Conservation (phyloP, 2,888 invertebrate species). For the Eilema sororculum region DNA sequence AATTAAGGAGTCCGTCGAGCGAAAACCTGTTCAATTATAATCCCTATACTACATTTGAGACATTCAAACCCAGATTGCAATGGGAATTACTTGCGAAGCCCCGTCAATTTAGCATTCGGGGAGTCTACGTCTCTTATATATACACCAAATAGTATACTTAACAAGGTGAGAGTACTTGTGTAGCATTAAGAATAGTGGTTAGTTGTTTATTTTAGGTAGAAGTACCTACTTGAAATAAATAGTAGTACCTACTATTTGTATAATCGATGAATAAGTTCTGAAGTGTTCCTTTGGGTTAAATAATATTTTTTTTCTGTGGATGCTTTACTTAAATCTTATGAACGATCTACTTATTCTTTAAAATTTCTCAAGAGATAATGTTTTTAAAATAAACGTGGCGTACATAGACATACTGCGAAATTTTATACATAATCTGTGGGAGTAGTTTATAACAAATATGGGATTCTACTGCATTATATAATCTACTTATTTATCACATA, state of each 20-base stretch:
- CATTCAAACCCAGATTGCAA: conserved; percentile 50
- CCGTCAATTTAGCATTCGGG: conserved; percentile 28
- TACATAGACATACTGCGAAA: too few species aligned
- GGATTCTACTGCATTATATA: too few species aligned
- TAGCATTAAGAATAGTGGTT: neutral
- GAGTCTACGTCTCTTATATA: conserved; percentile 1
- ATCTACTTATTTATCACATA: too few species aligned
- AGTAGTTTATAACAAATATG: too few species aligned
- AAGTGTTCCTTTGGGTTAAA: too few species aligned
- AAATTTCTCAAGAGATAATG: too few species aligned
- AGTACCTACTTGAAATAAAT: too few species aligned
- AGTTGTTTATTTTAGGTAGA: neutral
- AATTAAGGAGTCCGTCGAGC: conserved; percentile 40
- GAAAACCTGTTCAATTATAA: conserved; percentile 41
- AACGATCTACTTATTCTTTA: too few species aligned
- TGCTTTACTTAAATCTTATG: too few species aligned
- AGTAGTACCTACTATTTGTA: neutral
- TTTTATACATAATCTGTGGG: too few species aligned
- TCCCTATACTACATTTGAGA: conserved; percentile 24
- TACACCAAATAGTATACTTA: neutral
- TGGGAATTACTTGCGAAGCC: conserved; percentile 40
- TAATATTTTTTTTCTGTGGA: neutral
- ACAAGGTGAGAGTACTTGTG: neutral
- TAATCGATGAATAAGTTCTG: too few species aligned
- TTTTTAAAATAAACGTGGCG: too few species aligned